Base-by-base conservation (phyloP, 2,113 vertebrate genomes). In the Bubalus kerabau region DNA sequence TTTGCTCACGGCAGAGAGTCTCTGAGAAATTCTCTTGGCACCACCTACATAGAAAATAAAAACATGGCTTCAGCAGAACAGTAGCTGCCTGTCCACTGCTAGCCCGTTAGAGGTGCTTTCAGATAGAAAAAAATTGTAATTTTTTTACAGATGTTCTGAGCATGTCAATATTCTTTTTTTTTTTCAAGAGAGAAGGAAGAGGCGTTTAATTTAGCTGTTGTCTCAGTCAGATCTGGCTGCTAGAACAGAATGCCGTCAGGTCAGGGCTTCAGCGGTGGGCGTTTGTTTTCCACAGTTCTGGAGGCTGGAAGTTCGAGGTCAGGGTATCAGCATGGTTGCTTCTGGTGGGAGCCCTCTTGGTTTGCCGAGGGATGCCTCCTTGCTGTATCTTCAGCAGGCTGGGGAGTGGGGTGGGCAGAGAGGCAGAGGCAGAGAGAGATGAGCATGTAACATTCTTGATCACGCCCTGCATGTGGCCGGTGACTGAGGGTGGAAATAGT, bases 41-140 rank as follows among this genome's bases (percentile, higher is more conserved):
- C n/a, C 19, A 7, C 26, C 76, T 36, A 0, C 12, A 3, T 13
- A n/a, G 32, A 87, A 74, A 84, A 46, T 40, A 7, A 40, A 50
- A 15, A 30, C 21, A 50, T 1, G 8, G 17, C 9, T 26, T 3
- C 28, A 2, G 24, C 36, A 15, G 32, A 14, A n/a, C 19, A 92
- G 81, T 14, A 43, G 56, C 40, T 28, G 6, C n/a, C 36, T 23
- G 46, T 30, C 13, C 13, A 23, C 17, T 6, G 50, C 36, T 15
- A 4, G 54, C 87, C 48, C 56, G 2, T 17, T 30, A 6, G 36
- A 30, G n/a, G 19, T 19, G 11, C 76, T n/a, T 5, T 43, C 57
- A 81, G 7, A 9, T 24, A 26, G 19, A 36, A 26, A 5, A 32
- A 46, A 10, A 2, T 3, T 52, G 1, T 7, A 0, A 12, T 26